Percentiles rank a stretch among this genome's conserved stretches.
Evolutionary conservation across 2,113 vertebrate genomes (phyloP).

Genomic region (Colaptes auratus): DNA sequence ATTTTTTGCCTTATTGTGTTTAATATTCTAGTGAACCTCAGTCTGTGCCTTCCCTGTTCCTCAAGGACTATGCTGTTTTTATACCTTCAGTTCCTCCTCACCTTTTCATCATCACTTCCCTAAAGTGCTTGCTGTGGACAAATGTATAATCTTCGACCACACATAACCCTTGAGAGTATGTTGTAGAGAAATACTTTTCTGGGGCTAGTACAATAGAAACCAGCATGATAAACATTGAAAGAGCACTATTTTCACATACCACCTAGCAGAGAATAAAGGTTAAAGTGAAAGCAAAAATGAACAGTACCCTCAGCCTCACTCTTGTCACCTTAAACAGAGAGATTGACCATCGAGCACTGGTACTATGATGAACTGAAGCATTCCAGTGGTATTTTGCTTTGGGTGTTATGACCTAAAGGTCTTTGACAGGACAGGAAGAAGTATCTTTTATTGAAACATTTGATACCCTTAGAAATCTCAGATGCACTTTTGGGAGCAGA

Average conservation of each 20-base stretch:
- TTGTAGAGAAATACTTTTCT: neutral
- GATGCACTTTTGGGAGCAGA: neutral
- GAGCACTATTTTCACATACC: neutral
- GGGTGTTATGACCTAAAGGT: neutral
- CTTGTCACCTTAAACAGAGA: neutral
- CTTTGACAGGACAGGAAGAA: neutral
- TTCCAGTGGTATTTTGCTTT: neutral
- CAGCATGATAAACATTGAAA: neutral
- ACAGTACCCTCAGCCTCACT: neutral
- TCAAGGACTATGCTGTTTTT: slow-evolving; percentile 17
- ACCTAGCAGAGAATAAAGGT: neutral
- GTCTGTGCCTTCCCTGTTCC: neutral
- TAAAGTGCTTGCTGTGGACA: neutral
- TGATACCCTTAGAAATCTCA: neutral
- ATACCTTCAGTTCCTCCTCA: neutral
- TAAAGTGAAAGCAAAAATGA: neutral
- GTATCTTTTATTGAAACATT: neutral
- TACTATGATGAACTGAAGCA: neutral
- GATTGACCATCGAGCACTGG: neutral
- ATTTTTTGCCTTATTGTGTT: neutral
- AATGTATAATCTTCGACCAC: neutral
- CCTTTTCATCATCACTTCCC: neutral
- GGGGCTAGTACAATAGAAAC: neutral
- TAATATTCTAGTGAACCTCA: neutral
- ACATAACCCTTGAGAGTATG: neutral